phyloP scores from a whole-genome alignment of 2,797 vertebrate genomes.

The Anguilla megastoma region DNA sequence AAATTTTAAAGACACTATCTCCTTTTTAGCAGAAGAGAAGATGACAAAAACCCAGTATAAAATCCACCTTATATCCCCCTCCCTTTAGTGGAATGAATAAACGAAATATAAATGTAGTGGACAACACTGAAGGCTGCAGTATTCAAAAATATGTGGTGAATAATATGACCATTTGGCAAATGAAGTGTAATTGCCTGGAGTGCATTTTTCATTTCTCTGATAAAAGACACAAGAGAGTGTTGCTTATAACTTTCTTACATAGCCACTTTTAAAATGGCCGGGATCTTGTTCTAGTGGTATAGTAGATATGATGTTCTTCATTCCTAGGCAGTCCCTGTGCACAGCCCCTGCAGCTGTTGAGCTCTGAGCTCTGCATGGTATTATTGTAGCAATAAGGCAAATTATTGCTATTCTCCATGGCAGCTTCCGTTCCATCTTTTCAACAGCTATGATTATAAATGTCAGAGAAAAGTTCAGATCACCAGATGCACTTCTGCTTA shows the following conservation, averaged over 20 bases:
- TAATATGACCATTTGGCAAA: no score
- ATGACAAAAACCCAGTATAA: not conserved
- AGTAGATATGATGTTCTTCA: not conserved
- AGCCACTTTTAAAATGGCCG: not conserved
- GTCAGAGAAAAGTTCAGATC: not conserved
- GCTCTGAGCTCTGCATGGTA: not conserved
- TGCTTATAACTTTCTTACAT: no score
- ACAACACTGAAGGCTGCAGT: no score
- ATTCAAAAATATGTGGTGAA: no score
- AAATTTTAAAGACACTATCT: not conserved
- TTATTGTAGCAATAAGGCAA: not conserved
- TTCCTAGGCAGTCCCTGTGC: not conserved
- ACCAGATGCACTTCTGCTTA: not conserved
- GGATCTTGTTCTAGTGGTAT: not conserved
- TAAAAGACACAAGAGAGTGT: no score
- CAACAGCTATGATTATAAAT: constrained; percentile 14
- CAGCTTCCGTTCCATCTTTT: not conserved
- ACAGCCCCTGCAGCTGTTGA: not conserved
- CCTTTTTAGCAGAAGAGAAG: not conserved
- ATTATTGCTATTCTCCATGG: not conserved
- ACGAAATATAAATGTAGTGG: no score
- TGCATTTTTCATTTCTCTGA: no score
- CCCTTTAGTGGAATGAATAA: no score
- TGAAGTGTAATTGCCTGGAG: no score
- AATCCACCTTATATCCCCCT: not conserved